phyloP scores from a whole-genome alignment of 2,797 vertebrate species.

The Rousettus madagascariensis region DNA sequence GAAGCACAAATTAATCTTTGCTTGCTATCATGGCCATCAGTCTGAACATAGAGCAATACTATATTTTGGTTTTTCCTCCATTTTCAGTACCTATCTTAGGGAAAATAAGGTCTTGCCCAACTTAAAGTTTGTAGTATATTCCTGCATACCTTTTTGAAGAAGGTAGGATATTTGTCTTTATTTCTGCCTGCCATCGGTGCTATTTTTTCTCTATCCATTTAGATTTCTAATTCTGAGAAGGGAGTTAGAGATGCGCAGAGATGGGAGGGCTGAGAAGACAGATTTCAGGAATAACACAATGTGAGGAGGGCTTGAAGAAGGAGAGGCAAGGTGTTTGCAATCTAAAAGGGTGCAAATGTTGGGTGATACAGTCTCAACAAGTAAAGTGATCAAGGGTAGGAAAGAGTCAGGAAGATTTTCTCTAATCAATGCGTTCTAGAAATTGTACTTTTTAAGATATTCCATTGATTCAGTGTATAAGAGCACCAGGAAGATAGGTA shows the following conservation, averaged over 20 bases:
- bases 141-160: not conserved
- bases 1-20: not conserved
- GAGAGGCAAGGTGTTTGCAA: not conserved
- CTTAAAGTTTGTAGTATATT: not conserved
- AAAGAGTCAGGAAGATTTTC: not conserved
- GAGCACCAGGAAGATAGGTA: not conserved
- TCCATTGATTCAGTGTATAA: not conserved
- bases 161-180: not conserved
- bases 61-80: not conserved
- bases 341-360: not conserved
- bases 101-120: not conserved
- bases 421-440: not conserved
- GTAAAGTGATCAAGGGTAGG: not conserved
- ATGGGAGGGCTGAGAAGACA: not conserved
- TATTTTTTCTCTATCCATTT: not conserved
- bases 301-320: not conserved
- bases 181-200: not conserved
- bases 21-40: not conserved
- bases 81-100: not conserved
- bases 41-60: not conserved
- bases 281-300: not conserved
- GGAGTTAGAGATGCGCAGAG: not conserved
- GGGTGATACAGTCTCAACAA: not conserved
- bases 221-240: not conserved
- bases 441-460: not conserved